Conservation (phyloP, 2,113 vertebrate species). For the Nyctereutes procyonoides region DNA sequence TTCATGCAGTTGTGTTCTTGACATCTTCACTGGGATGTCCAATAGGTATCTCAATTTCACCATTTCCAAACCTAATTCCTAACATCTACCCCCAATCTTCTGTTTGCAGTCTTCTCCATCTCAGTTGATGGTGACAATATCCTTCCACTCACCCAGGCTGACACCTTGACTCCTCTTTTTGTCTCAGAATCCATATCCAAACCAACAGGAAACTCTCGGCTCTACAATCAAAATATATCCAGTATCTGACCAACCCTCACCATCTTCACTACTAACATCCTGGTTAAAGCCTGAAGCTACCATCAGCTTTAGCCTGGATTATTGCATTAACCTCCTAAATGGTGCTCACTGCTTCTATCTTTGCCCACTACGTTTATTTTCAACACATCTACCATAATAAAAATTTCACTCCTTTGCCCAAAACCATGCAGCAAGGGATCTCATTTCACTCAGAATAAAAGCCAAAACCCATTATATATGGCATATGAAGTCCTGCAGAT, state of each 20-base stretch:
- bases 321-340: not conserved
- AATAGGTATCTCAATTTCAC: not conserved
- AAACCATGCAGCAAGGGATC: not conserved
- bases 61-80: not conserved
- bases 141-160: not conserved
- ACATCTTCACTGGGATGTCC: not conserved
- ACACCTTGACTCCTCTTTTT: not conserved
- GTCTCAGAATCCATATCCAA: not conserved
- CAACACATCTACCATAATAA: not conserved
- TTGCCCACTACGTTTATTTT: not conserved
- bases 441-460: not conserved
- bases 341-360: not conserved
- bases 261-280: not conserved
- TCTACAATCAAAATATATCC: not conserved
- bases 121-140: not conserved
- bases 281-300: not conserved
- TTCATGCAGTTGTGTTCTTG: not conserved
- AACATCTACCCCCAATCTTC: not conserved
- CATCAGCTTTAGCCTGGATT: not conserved
- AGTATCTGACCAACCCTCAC: not conserved
- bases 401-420: not conserved
- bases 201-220: not conserved
- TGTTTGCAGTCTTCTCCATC: not conserved
- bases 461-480: not conserved
- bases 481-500: not conserved